phyloP scores from a whole-genome alignment of 2,113 vertebrate genomes.

The Archilochus colubris region DNA sequence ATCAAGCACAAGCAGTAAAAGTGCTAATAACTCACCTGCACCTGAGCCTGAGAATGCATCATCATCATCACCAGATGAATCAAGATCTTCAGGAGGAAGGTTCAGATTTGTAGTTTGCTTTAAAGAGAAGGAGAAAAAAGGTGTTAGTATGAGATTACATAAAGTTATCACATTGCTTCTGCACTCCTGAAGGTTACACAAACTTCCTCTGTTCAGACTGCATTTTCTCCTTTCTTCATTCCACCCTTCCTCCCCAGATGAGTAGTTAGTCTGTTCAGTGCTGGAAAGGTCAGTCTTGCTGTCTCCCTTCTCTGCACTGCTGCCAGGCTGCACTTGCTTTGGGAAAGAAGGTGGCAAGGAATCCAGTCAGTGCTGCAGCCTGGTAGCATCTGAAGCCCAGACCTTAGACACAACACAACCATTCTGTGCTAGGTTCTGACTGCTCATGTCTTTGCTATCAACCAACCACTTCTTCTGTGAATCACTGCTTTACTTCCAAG shows the following conservation, averaged over 20 bases:
- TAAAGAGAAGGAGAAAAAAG: background rate
- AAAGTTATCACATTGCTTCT: background rate
- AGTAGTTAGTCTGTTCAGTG: background rate
- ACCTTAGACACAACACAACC: background rate
- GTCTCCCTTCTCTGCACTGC: background rate
- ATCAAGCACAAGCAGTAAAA: background rate
- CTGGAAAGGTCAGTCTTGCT: background rate
- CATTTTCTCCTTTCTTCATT: background rate
- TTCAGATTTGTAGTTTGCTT: slow-evolving; percentile 72
- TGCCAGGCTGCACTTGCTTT: background rate
- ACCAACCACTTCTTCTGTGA: background rate
- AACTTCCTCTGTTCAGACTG: background rate
- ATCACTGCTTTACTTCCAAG: background rate
- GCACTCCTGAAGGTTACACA: background rate
- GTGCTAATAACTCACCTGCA: slow-evolving; percentile 57
- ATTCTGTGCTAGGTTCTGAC: background rate
- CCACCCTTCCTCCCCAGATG: background rate
- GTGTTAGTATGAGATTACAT: background rate
- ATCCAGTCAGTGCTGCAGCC: background rate
- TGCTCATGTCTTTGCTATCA: background rate
- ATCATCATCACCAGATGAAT: slow-evolving; percentile 78
- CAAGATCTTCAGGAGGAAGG: slow-evolving; percentile 76
- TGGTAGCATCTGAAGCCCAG: background rate
- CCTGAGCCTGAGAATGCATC: slow-evolving; percentile 80
- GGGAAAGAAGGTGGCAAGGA: background rate